A percentile compares a stretch with the other conserved stretches of the same genome.
These are phyloP conservation scores for Heliothis subflexa DNA, from an alignment of 1,140 invertebrate genomes.

Conservation along the genomic window DNA sequence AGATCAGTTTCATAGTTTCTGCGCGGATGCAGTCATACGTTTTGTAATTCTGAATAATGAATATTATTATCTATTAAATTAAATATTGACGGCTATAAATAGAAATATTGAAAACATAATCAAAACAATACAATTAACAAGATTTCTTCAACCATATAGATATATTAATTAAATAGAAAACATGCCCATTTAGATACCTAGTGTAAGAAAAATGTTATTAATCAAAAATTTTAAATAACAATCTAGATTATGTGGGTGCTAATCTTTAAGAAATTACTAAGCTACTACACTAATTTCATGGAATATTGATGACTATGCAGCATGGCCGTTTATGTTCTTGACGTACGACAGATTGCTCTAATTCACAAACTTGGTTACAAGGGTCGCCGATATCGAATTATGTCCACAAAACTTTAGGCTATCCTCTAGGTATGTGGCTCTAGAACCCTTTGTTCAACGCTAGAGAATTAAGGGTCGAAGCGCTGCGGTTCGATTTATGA, in stretches of 20 bases:
- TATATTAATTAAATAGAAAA: too few species aligned
- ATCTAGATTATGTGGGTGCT: too few species aligned
- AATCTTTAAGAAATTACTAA: background rate
- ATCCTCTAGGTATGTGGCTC: slow-evolving; percentile 9
- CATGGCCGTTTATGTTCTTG: slow-evolving; percentile 47
- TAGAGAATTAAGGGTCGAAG: background rate
- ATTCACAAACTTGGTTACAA: slow-evolving; percentile 61
- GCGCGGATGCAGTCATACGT: background rate
- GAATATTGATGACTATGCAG: slow-evolving; percentile 30
- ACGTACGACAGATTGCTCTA: slow-evolving; percentile 59
- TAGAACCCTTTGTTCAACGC: slow-evolving; percentile 8
- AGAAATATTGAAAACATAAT: too few species aligned
- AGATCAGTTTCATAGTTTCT: background rate
- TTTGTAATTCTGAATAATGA: too few species aligned
- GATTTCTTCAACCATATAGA: too few species aligned
- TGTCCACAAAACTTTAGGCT: slow-evolving; percentile 53
- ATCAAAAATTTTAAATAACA: too few species aligned
- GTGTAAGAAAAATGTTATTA: too few species aligned
- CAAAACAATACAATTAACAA: too few species aligned
- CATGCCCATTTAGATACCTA: too few species aligned
- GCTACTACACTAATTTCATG: slow-evolving; percentile 30
- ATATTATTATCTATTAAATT: too few species aligned
- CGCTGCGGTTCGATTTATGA: slow-evolving; percentile 1
- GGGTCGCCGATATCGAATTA: slow-evolving; percentile 62
- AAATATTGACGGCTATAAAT: too few species aligned